Evolutionary conservation across 2,113 vertebrate species (phyloP).

Genomic region (Malaclemys terrapin): DNA sequence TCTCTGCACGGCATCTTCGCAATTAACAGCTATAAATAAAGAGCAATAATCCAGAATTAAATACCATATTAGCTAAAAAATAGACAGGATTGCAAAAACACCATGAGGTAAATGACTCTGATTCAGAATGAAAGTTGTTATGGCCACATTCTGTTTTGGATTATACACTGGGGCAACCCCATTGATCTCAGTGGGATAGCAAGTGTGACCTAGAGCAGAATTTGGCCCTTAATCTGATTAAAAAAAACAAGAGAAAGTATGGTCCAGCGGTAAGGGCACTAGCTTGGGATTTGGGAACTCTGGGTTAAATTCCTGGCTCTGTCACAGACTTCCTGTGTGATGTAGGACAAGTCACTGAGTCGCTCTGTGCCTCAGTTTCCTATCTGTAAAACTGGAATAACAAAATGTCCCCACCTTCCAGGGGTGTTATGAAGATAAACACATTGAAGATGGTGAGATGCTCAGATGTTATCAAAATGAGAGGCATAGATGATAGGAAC

Average conservation of each 20-base stretch:
- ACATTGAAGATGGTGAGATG: no score
- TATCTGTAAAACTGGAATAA: no score
- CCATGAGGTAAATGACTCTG: neutral
- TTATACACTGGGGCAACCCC: neutral
- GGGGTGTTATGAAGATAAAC: neutral
- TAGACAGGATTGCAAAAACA: neutral
- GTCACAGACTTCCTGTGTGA: neutral
- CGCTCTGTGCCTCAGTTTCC: fast-evolving
- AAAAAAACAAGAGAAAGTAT: neutral
- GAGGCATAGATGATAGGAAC: no score
- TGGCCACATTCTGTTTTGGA: neutral
- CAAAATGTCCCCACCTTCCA: neutral
- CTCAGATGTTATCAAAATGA: no score
- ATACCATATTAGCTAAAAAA: neutral
- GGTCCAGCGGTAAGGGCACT: fast-evolving
- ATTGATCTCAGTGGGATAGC: neutral
- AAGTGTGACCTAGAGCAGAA: neutral
- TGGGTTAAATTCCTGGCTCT: no score
- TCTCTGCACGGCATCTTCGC: neutral
- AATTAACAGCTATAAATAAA: neutral
- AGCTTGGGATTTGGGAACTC: neutral
- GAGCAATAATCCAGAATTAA: neutral
- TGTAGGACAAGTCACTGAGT: neutral
- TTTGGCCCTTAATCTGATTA: neutral
- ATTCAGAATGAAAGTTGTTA: neutral